A percentile compares a stretch with the other conserved stretches of the same genome.
phyloP scores from a whole-genome alignment of 2,797 vertebrate genomes.

The Paratrypauchen microcephalus region DNA sequence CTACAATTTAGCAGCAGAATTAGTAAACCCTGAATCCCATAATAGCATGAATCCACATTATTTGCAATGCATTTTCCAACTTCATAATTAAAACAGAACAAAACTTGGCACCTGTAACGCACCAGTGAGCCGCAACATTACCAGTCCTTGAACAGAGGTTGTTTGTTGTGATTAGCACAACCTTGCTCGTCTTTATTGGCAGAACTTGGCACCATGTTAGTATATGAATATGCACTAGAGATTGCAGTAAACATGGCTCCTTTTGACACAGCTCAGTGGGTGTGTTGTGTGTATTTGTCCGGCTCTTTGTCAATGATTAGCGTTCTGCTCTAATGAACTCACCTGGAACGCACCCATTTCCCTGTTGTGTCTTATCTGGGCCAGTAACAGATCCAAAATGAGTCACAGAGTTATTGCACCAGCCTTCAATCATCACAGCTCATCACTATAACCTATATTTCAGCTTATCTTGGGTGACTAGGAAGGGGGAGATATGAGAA shows the following conservation, averaged over 20 bases:
- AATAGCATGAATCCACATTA: not conserved
- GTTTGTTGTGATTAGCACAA: not conserved
- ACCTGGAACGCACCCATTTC: conserved; percentile 22
- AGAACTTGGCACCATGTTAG: not conserved
- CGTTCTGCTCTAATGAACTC: conserved; percentile 58
- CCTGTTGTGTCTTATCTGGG: conserved; percentile 50
- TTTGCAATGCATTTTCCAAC: not conserved
- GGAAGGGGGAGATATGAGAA: not conserved
- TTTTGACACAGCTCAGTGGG: conserved; percentile 39
- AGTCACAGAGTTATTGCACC: conserved; percentile 70
- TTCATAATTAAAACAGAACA: not conserved
- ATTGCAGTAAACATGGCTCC: conserved; percentile 27
- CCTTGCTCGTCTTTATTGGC: conserved; percentile 8
- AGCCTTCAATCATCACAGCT: conserved; percentile 64
- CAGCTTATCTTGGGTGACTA: conserved; percentile 13
- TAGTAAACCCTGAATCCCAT: not conserved
- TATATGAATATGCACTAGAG: not conserved
- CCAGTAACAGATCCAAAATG: conserved; percentile 65
- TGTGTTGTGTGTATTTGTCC: conserved; percentile 50
- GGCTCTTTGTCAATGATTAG: conserved; percentile 71
- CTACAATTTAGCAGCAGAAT: not conserved
- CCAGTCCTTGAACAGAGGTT: not conserved
- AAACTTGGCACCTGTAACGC: not conserved
- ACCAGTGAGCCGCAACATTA: not conserved
- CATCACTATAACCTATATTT: conserved; percentile 49